Base-by-base conservation (phyloP, 2,797 vertebrate genomes). In the Jordanella pulchra region DNA sequence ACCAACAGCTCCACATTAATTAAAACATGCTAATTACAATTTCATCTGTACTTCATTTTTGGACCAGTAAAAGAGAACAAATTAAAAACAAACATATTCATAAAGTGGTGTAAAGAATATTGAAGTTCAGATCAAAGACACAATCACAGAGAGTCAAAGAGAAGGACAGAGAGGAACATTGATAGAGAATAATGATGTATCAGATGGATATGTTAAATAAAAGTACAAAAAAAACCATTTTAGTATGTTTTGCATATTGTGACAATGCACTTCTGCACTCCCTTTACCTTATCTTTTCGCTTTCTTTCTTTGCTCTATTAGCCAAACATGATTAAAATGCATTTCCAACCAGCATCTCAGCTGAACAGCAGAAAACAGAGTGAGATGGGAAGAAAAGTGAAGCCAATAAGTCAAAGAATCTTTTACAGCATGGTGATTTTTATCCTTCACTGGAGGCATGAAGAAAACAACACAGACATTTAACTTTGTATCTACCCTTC, bases 261-360 rank as follows among this genome's bases (percentile, higher is more conserved):
- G 80, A 94, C 90, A 94, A 92, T 89, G 86, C 73, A 77, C 76
- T 73, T 82, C 77, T 86, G 79, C 89, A 82, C 80, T 83, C 87
- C 86, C 85, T 91, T 91, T 83, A 89, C 87, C 89, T 80, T 87
- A 86, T 28, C 30, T 85, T 87, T 86, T 91, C 78, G 78, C 90
- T 85, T 86, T 81, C 70, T 83, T 84, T 87, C 86, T 85, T 84
- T 81, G 85, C 87, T 87, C 89, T 91, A 93, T 93, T 94, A 94
- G 89, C 87, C 85, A 93, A 93, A 94, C 91, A 91, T 92, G 93
- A 94, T 94, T 94, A 94, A 95, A 94, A 94, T 94, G 92, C 93
- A 91, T 87, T 87, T 92, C 89, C 87, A 91, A 86, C 75, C 82
- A 90, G 86, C 81, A 67, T 87, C 89, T 91, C 87, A 86, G 84